Base-by-base conservation (phyloP, 2,113 vertebrate genomes). In the Ciconia boyciana region DNA sequence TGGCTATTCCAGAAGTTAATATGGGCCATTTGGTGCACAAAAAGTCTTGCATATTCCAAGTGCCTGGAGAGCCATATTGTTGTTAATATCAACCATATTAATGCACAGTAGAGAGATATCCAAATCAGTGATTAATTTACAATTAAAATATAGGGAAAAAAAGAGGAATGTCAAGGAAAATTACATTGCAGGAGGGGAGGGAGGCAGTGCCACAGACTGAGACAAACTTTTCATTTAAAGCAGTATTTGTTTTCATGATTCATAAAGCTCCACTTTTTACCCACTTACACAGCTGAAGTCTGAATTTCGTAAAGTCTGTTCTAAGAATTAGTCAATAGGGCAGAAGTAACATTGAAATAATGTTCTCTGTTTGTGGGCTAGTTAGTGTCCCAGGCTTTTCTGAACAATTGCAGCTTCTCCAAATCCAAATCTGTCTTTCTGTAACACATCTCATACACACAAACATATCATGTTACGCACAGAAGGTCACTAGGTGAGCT, bases 1-100 rank as follows among this genome's bases (percentile, higher is more conserved):
- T 97, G 96, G 94, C 83, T 83, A 46, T 96, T 95, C 58, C 86
- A 91, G 74, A 85, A 93, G 93, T 96, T 96, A 95, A 96, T 96
- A 83, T 89, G 95, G 90, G 51, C 90, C 94, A 95, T 96, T 97
- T 90, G 68, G 85, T 96, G 92, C 94, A 96, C 94, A 90, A 94
- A 94, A 96, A 89, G 76, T 96, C 94, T 79, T 49, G 43, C 75
- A 41, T 32, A 55, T 96, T 84, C 64, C 65, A 87, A 74, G 64
- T 92, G 80, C 64, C 94, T 83, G 72, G 78, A 95, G 92, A 96
- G 90, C 87, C 96, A 93, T 93, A 92, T 83, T 96, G 83, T 83
- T 94, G 85, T 94, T 93, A 90, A 90, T 95, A 92, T 88, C 76
- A 83, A 64, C 92, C 75, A 13, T 89, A 93, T 95, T 96, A 94